Percentiles rank a stretch among this genome's conserved stretches.
These are phyloP conservation scores for Halictus ligatus DNA, from an alignment of 2,888 invertebrate species.

Conservation along the genomic window DNA sequence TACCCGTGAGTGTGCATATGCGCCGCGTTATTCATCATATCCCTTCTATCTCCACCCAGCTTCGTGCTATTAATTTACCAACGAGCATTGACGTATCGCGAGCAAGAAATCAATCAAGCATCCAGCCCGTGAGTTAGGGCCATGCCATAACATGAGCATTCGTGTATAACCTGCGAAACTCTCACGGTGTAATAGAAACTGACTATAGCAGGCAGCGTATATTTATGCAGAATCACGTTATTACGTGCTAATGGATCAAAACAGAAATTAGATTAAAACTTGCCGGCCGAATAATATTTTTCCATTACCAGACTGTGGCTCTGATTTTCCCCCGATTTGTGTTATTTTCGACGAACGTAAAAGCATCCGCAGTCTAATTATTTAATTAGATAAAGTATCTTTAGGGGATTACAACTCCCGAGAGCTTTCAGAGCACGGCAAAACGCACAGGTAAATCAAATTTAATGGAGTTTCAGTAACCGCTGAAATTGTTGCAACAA, in stretches of 20 bases:
- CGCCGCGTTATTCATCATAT: neutral
- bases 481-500: neutral
- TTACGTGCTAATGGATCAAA: neutral
- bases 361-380: no score
- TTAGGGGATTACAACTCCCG: neutral
- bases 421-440: neutral
- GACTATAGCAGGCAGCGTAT: neutral
- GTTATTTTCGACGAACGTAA: neutral
- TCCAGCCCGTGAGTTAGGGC: neutral
- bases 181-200: neutral
- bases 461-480: neutral
- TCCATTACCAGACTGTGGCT: neutral
- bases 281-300: neutral
- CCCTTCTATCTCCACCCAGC: neutral
- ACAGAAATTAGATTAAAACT: neutral
- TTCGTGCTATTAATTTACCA: slow-evolving; percentile 9
- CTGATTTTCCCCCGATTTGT: neutral
- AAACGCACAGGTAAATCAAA: neutral
- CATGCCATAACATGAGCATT: neutral
- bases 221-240: neutral
- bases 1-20: neutral
- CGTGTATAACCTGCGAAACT: neutral
- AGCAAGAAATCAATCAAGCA: slow-evolving; percentile 12
- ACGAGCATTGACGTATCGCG: slow-evolving; percentile 6
- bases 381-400: neutral